A percentile compares a stretch with the other conserved stretches of the same genome.
These are phyloP conservation scores for Junonia oenone DNA, from an alignment of 2,888 invertebrate species.

Conservation along the genomic window DNA sequence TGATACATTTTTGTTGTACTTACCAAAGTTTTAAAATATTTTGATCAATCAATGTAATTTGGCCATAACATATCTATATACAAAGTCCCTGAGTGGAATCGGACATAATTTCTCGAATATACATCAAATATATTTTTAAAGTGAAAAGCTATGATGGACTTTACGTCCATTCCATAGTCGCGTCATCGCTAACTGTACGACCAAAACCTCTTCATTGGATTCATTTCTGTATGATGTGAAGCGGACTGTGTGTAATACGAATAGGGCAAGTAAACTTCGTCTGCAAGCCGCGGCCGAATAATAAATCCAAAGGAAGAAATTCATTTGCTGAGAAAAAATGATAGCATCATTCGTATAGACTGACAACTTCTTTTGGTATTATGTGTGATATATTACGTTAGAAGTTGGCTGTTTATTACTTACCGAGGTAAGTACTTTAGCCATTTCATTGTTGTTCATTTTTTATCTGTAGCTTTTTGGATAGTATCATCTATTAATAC, in stretches of 20 bases:
- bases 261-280: constrained; percentile 15
- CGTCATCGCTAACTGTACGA: not conserved
- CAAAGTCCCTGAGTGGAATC: too few species aligned
- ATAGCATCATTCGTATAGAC: constrained; percentile 15
- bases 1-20: too few species aligned
- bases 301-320: constrained; percentile 21
- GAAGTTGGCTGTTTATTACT: constrained; percentile 7
- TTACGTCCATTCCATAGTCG: not conserved
- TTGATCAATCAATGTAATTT: too few species aligned
- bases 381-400: constrained; percentile 21
- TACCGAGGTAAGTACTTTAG: not conserved
- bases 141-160: not conserved
- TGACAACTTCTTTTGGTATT: constrained; percentile 18
- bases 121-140: too few species aligned
- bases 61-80: too few species aligned
- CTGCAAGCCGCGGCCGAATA: constrained; percentile 17
- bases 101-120: too few species aligned
- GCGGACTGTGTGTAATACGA: constrained; percentile 15
- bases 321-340: constrained; percentile 20
- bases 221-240: constrained; percentile 3
- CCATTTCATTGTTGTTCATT: not conserved
- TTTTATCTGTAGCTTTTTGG: not conserved
- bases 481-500: not conserved
- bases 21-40: too few species aligned
- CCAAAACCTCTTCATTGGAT: not conserved